Conservation (phyloP, 1,140 invertebrate species). For the Laodelphax striatellus region DNA sequence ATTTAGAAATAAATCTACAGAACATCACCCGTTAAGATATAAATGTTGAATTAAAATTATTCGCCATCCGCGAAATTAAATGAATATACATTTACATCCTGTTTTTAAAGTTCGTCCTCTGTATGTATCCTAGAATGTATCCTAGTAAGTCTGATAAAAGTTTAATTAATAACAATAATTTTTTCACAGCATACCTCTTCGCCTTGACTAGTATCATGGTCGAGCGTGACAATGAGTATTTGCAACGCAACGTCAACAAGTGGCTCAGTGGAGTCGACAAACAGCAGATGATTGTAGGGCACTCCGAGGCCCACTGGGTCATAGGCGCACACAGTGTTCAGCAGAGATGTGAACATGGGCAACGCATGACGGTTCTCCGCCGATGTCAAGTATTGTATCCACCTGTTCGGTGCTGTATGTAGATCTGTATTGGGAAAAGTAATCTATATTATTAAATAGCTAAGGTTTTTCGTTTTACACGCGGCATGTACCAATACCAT, state of each 20-base stretch:
- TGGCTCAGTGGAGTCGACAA: slow-evolving; percentile 88
- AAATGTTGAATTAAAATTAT: no score
- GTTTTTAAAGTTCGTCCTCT: no score
- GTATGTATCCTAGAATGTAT: no score
- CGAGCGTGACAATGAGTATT: slow-evolving; percentile 89
- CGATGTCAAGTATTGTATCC: slow-evolving; percentile 39
- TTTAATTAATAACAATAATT: no score
- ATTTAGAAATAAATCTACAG: no score
- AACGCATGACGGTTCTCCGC: slow-evolving; percentile 71
- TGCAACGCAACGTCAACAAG: slow-evolving; percentile 93
- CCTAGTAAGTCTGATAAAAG: no score
- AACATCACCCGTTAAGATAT: no score
- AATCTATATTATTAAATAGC: no score
- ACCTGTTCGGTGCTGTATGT: slow-evolving; percentile 34
- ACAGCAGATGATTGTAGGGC: slow-evolving; percentile 96
- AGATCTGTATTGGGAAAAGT: slow-evolving; percentile 27
- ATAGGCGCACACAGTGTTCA: slow-evolving; percentile 95
- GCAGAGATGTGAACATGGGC: slow-evolving; percentile 92
- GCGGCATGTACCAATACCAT: no score
- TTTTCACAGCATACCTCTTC: slow-evolving; percentile 29
- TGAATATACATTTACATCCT: no score
- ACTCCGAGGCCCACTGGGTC: slow-evolving; percentile 90
- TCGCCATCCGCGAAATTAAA: no score
- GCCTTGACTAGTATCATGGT: slow-evolving; percentile 64
- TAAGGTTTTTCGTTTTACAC: no score